phyloP scores from a whole-genome alignment of 2,797 vertebrate species.

The Mormyrops boulengeri region DNA sequence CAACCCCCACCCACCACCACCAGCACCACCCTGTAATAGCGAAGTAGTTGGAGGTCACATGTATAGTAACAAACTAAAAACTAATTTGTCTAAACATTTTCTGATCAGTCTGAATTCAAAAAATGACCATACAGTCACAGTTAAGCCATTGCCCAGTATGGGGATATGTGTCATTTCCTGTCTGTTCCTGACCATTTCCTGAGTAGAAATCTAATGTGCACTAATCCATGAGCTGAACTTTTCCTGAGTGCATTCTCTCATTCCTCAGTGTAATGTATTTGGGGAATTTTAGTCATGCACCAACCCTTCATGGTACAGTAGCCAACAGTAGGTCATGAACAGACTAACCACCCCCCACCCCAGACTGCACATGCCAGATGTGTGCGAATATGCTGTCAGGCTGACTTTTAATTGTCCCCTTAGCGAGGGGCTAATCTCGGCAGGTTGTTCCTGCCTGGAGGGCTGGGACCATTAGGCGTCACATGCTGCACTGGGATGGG shows the following conservation, averaged over 20 bases:
- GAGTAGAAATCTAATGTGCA: neutral
- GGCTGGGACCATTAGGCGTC: slow-evolving; percentile 36
- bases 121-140: neutral
- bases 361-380: neutral
- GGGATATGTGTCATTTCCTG: neutral
- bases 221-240: neutral
- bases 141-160: neutral
- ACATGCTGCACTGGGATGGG: slow-evolving; percentile 32
- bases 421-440: slow-evolving; percentile 30
- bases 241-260: neutral
- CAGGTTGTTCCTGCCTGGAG: slow-evolving; percentile 37
- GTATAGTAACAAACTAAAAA: neutral
- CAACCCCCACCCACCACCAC: too few relatives aligned
- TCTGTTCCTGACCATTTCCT: neutral
- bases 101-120: neutral
- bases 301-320: neutral
- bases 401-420: slow-evolving; percentile 40
- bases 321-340: neutral
- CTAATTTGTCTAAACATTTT: neutral
- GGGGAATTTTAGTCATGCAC: neutral
- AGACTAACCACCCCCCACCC: neutral
- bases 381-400: slow-evolving; percentile 21
- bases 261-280: neutral
- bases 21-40: too few relatives aligned
- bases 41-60: too few relatives aligned